Evolutionary conservation across 1,140 invertebrate species (phyloP), one percentile per base, ranked within the genome.

Genomic region (Druon quercuslanigerum): DNA sequence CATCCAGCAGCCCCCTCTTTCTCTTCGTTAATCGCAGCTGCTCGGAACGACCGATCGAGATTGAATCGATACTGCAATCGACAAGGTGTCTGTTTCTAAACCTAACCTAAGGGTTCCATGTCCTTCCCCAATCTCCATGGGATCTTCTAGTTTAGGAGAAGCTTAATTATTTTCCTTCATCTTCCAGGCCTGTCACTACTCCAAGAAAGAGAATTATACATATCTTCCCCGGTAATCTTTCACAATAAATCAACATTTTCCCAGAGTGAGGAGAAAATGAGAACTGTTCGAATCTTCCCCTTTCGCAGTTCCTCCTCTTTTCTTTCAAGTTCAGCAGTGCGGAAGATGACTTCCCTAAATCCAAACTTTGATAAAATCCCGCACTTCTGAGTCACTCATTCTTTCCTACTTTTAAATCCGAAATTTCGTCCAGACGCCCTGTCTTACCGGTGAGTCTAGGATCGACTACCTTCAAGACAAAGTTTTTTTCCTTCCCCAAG

Each of bases 1-100:
- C 16, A 40, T 66, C 60, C 60, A 66, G 14, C 7, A 66, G 60
- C 60, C 60, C 40, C 25, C 60, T 66, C 60, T 66, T 66, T 33
- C 60, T 33, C 57, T 11, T 19, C n/a, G 1, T 40, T n/a, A 11
- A 33, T 46, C 33, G 4, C 25, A 46, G 14, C 33, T 66, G 60
- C n/a, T 33, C 8, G 7, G n/a, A 54, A 54, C 52, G 17, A 54
- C n/a, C 52, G 17, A 54, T 54, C 52, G 17, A n/a, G 52, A 6
- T 54, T 17, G 52, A 54, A 16, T 17, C 7, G 52, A 54, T 54
- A 8, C 16, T 54, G n/a, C 52, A 17, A 17, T n/a, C 40, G 40
- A 46, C 40, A 46, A 54, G 52, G 52, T 54, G 52, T 54, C 52
- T 66, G 16, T 25, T 40, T 20, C 60, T 46, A 40, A 46, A 66